Conservation (phyloP, 2,888 invertebrate genomes). For the Lasioglossum oenotherae region DNA sequence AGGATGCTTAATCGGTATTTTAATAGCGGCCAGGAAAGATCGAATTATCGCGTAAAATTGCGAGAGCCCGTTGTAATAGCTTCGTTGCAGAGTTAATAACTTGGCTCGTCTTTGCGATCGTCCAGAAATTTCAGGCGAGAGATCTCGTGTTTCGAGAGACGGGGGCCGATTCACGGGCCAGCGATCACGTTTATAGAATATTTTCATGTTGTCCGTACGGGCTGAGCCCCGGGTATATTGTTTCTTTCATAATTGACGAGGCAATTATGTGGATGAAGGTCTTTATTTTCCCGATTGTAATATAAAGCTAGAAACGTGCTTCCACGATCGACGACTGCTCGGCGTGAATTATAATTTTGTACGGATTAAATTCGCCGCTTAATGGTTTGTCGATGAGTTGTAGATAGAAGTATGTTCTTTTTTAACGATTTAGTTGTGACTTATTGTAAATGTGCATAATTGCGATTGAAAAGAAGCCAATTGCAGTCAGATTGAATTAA, state of each 20-base stretch:
- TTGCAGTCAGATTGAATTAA: too few relatives aligned
- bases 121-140: not conserved
- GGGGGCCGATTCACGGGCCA: not conserved
- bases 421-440: too few relatives aligned
- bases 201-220: conserved; percentile 25
- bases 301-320: not conserved
- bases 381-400: not conserved
- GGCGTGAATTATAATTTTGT: not conserved
- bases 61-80: conserved; percentile 7
- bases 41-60: conserved; percentile 40
- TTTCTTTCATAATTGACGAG: conserved; percentile 62
- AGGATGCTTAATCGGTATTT: conserved; percentile 40
- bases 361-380: not conserved
- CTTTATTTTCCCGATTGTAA: not conserved
- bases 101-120: not conserved
- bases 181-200: conserved; percentile 41
- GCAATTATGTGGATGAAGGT: conserved; percentile 47
- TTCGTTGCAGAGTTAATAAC: conserved; percentile 18
- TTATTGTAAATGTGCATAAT: too few relatives aligned
- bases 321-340: not conserved
- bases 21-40: conserved; percentile 25
- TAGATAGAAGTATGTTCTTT: too few relatives aligned
- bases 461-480: too few relatives aligned
- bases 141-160: not conserved
- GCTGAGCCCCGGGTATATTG: conserved; percentile 26